Conservation (phyloP, 1,140 invertebrate species). For the Neocloeon triangulifer region DNA sequence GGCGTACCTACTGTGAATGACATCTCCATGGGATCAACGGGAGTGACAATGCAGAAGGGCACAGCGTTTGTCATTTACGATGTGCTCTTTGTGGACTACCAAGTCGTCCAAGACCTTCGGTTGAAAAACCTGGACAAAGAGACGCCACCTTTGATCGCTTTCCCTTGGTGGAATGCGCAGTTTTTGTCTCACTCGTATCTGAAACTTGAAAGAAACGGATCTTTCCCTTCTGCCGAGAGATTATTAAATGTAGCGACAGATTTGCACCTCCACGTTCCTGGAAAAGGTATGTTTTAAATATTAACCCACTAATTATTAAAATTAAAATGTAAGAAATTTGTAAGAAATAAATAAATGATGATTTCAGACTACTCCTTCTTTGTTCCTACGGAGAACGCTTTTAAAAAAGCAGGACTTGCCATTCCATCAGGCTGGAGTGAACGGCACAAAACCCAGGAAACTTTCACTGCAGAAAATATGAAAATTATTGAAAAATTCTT, state of each 20-base stretch:
- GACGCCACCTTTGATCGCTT: slow-evolving; percentile 32
- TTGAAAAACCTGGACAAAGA: slow-evolving; percentile 34
- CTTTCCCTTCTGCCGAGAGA: slow-evolving; percentile 29
- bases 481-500: slow-evolving; percentile 26
- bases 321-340: neutral
- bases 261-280: slow-evolving; percentile 27
- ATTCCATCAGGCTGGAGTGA: too few species aligned
- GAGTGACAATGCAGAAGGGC: slow-evolving; percentile 27
- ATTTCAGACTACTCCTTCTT: slow-evolving; percentile 32
- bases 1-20: slow-evolving; percentile 23
- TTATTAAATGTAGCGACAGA: slow-evolving; percentile 32
- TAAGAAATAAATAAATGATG: slow-evolving; percentile 3
- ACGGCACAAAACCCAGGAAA: too few species aligned
- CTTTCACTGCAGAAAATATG: slow-evolving; percentile 29
- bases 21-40: slow-evolving; percentile 28
- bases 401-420: slow-evolving; percentile 26
- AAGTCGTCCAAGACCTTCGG: slow-evolving; percentile 29
- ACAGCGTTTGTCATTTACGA: slow-evolving; percentile 34
- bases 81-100: slow-evolving; percentile 31
- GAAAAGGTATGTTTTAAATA: slow-evolving; percentile 14
- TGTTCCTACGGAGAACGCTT: slow-evolving; percentile 31
- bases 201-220: slow-evolving; percentile 23
- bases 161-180: slow-evolving; percentile 35
- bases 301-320: too few species aligned
- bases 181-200: slow-evolving; percentile 34